These are phyloP conservation scores for Poeciliopsis turneri DNA, from an alignment of 2,797 vertebrate species.

Conservation along the genomic window DNA sequence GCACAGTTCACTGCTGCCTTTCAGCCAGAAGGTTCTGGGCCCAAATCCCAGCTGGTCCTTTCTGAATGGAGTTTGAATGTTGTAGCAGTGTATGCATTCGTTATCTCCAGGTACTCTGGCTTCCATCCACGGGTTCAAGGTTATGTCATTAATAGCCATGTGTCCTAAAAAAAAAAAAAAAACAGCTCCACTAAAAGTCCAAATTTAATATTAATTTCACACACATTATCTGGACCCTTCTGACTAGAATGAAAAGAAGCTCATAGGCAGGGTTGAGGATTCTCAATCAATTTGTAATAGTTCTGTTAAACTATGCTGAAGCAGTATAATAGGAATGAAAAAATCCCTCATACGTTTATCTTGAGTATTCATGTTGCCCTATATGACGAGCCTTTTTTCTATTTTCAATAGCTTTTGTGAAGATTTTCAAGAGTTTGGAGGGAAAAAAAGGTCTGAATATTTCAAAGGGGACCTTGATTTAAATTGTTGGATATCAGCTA, in stretches of 20 bases:
- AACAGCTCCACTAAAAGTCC: background rate
- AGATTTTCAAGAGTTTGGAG: slow-evolving; percentile 32
- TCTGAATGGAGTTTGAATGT: background rate
- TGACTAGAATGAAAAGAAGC: background rate
- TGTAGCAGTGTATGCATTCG: background rate
- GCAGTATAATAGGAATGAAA: background rate
- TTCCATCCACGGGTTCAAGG: background rate
- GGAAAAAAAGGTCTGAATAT: slow-evolving; percentile 47
- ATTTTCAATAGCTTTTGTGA: slow-evolving; percentile 26
- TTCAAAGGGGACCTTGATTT: slow-evolving; percentile 69
- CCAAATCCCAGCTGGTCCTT: background rate
- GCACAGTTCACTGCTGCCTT: background rate
- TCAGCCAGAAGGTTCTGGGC: background rate
- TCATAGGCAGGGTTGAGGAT: background rate
- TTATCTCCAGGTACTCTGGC: background rate
- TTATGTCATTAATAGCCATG: background rate
- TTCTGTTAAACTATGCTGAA: slow-evolving; percentile 9
- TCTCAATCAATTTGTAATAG: background rate
- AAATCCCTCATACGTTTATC: slow-evolving; percentile 1
- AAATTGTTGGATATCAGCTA: slow-evolving; percentile 69
- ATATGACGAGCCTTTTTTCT: slow-evolving; percentile 4
- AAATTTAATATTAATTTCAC: background rate
- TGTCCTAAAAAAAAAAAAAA: background rate
- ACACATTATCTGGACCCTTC: background rate
- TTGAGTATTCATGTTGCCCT: slow-evolving; percentile 8